Base-by-base conservation (phyloP, 37 sponge, comb jelly and placozoan species). In the Theonella swinhoei region DNA sequence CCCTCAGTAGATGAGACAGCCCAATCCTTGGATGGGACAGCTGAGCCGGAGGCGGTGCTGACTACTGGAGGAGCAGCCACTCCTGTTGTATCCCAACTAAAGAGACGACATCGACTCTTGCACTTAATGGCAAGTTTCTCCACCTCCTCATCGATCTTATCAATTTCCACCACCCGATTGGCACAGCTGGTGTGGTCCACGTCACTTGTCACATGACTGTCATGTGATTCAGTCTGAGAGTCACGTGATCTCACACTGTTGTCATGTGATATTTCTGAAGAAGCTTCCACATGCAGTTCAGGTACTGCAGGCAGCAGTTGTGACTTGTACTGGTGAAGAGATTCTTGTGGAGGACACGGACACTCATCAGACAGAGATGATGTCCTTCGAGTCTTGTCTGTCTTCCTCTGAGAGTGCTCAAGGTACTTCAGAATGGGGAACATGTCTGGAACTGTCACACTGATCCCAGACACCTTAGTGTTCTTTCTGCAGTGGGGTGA, bases 341-440 rank as follows among this genome's bases (percentile, higher is more conserved):
- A 7, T 17, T 14, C 54, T 14, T 14, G 11, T 17, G 54, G 54
- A 47, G 14, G 7, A n/a, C n/a, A n/a, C 11, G 54, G 54, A 17
- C 54, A 17, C 11, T 17, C 11, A 47, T 14, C 54, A 17, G 11
- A 7, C 11, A 14, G 11, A 47, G 54, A 47, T 14, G 54, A 47
- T 14, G 54, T 47, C 14, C 54, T 7, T 14, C 14, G 54, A 17
- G 7, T 47, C 54, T 14, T 14, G 54, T 14, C 54, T 14, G 54
- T 47, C 54, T 47, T 47, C 7, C 54, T 47, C 54, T 47, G 54
- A 34, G 36, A 70, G 4, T 1, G n/a, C 72, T 89, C 89, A 62
- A 79, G 75, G 58, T 73, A 84, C 32, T 83, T 82, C 24, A 89
- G 69, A 30, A 89, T 39, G 33, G 90, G 85, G 74, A 61, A 89